These are phyloP conservation scores for Eolophus roseicapilla DNA, from an alignment of 2,113 vertebrate genomes.

Conservation along the genomic window DNA sequence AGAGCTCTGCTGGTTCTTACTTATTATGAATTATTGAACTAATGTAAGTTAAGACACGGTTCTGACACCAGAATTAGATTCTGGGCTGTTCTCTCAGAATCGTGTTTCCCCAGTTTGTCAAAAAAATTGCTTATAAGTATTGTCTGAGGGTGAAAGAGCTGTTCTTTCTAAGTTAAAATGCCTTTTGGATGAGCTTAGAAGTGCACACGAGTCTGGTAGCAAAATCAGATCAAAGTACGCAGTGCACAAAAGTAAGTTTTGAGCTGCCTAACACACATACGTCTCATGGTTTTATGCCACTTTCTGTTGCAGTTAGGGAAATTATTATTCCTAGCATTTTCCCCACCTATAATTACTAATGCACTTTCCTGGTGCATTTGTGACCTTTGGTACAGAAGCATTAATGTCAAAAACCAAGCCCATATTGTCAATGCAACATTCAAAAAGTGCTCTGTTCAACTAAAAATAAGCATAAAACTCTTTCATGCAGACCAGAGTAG, in stretches of 20 bases:
- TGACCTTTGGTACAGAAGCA: background rate
- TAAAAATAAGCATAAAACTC: slow-evolving; percentile 26
- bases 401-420: background rate
- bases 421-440: background rate
- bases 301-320: background rate
- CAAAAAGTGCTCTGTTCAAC: slow-evolving; percentile 14
- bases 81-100: background rate
- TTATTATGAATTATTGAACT: background rate
- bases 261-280: background rate
- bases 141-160: background rate
- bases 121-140: background rate
- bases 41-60: background rate
- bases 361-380: background rate
- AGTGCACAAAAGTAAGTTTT: background rate
- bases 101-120: background rate
- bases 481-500: background rate
- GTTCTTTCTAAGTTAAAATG: background rate
- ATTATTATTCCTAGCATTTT: background rate
- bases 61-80: background rate
- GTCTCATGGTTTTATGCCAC: background rate
- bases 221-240: background rate
- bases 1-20: background rate
- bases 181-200: background rate
- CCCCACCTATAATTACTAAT: background rate
- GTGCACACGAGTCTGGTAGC: background rate